Base-by-base conservation (phyloP, 1,140 invertebrate species). In the Euura saliciscinereae region DNA sequence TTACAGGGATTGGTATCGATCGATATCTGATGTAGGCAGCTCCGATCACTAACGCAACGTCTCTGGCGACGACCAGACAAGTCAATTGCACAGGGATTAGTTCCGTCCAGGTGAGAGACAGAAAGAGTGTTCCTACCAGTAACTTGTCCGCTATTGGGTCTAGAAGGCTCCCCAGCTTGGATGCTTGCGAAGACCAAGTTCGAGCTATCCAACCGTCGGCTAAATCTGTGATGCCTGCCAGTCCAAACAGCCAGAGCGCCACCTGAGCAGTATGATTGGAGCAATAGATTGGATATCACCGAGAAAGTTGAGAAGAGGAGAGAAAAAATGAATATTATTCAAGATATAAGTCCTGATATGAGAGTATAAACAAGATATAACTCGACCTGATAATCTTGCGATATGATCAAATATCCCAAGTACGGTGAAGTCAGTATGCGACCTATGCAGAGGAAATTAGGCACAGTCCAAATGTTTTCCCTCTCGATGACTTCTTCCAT, bases 61-160 rank as follows among this genome's bases (percentile, higher is more conserved):
- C 98, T 79, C 97, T 90, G 11, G 90, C 88, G 6, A 99, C 88
- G 71, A 99, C 97, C 28, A 98, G 85, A 46, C 90, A 89, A 6
- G 96, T 96, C n/a, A 99, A 85, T 70, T 91, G 88, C 70, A 97
- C 87, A 82, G 98, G 97, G 82, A 99, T 94, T 10, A 98, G 85
- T 67, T 93, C 91, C 71, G 93, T 92, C 87, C 93, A 94, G 7
- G 97, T 96, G 44, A 99, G 87, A 1, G 95, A 93, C 43, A 98
- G 83, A 81, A 97, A 97, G 46, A 99, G 86, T 10, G 95, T 95
- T 8, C 92, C 95, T 74, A 99, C 93, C 4, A 99, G 89, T 13
- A 99, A 89, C 89, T 99, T 99, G 85, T 99, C 98, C n/a, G 98
- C 98, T 86, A 98, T 91, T 8, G 98, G 98, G 87, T 99, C 98